Percentiles rank a stretch among this genome's conserved stretches.
Evolutionary conservation across 2,888 invertebrate species (phyloP).

Genomic region (Chelonus formosanus): DNA sequence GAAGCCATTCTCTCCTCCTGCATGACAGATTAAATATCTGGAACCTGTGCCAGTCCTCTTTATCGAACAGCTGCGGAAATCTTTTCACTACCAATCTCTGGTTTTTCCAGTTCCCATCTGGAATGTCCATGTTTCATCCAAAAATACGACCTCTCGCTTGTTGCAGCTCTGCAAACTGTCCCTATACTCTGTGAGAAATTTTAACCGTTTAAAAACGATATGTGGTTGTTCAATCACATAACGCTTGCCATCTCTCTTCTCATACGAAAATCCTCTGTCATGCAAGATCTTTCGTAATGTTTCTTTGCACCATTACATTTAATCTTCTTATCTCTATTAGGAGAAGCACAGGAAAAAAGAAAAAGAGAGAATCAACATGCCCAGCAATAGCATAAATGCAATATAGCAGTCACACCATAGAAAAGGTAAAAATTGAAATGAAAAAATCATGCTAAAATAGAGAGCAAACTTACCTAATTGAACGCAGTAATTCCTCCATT

Average conservation of each 20-base stretch:
- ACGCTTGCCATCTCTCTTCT: not conserved
- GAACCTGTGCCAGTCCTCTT: not conserved
- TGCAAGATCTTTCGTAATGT: not conserved
- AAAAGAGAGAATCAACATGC: too few species aligned
- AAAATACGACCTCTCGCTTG: not conserved
- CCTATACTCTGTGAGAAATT: not conserved
- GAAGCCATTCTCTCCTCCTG: too few species aligned
- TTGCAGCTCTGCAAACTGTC: too few species aligned
- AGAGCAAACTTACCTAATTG: too few species aligned
- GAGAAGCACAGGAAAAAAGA: too few species aligned
- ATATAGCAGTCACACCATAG: too few species aligned
- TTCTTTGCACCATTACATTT: not conserved
- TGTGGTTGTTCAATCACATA: not conserved
- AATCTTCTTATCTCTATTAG: too few species aligned
- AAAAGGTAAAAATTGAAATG: too few species aligned
- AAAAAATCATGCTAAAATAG: too few species aligned
- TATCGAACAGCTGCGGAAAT: not conserved
- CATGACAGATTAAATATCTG: not conserved
- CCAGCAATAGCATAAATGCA: too few species aligned
- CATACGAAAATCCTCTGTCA: not conserved
- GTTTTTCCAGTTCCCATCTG: conserved; percentile 3
- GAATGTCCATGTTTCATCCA: conserved; percentile 1
- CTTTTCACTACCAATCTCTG: not conserved
- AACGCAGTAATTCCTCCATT: too few species aligned
- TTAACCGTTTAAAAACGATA: too few species aligned